Conservation (phyloP, 2,797 vertebrate species). For the Tangara arthus region DNA sequence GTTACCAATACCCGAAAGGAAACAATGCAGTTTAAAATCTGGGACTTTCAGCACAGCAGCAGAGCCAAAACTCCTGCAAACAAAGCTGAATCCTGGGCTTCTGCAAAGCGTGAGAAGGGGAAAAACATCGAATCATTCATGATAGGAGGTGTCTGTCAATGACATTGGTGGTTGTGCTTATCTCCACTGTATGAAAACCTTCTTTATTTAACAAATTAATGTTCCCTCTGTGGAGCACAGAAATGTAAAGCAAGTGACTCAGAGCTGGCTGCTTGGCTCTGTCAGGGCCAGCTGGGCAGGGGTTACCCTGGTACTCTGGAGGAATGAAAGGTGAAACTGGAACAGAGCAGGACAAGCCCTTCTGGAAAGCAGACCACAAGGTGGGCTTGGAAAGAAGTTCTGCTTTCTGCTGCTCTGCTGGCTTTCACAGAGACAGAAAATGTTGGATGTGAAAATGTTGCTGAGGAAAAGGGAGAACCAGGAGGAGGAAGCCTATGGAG, state of each 20-base stretch:
- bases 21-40: neutral
- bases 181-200: neutral
- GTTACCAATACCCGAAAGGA: neutral
- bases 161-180: neutral
- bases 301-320: too few species aligned
- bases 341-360: neutral
- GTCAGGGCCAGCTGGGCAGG: neutral
- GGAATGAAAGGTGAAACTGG: accelerated
- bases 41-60: neutral
- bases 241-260: neutral
- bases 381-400: neutral
- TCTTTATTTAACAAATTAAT: neutral
- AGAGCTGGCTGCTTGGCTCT: neutral
- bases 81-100: neutral
- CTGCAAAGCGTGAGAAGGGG: neutral
- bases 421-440: neutral
- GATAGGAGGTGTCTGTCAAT: neutral
- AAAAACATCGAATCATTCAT: neutral
- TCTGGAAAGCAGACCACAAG: neutral
- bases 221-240: neutral
- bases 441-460: neutral
- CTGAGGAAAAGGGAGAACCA: neutral
- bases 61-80: neutral
- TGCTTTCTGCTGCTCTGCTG: neutral
- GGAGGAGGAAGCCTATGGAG: neutral